Evolutionary conservation across 2,888 invertebrate genomes (phyloP), one percentile per base, ranked within the genome.

Genomic region (Meandrusa payeni): DNA sequence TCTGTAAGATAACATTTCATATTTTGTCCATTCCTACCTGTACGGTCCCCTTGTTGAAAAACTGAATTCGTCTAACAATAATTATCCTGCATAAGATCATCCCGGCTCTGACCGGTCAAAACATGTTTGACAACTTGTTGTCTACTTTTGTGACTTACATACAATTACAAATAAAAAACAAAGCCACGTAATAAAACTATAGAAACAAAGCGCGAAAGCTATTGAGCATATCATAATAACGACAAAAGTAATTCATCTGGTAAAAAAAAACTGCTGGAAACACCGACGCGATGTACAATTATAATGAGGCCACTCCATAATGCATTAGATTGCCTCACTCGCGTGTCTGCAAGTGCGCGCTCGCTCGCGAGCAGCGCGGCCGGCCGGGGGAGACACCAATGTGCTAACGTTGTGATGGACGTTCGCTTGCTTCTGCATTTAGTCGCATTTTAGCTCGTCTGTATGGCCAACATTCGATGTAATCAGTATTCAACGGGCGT

Each of bases 401-500:
- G 5, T 27, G 19, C 6, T 20, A 19, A 23, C 22, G 11, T 17
- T 33, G n/a, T n/a, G 36, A 42, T 15, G n/a, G 40, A 46, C 42
- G 29, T 43, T 46, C 4, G 33, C 32, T 20, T n/a, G 17, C 48
- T 32, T 50, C 41, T 49, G 38, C 36, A 51, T 47, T 55, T 37
- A 36, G 59, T 39, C 31, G 59, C 41, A 26, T 54, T 37, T 26
- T 32, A 47, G 33, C 28, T 34, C 49, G 55, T 63, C 64, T 61
- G 54, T 64, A 59, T 58, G 59, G 49, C 54, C 52, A 62, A 60
- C 58, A 57, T 64, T 62, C 54, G 57, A 53, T 50, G 50, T 65
- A 63, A 74, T 80, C 64, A 70, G 68, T 76, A 80, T 80, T 71
- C 80, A 48, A 47, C 47, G 44, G 55, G 55, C 66, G 74, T 67